Conservation (phyloP, 1,140 invertebrate genomes). For the Drosophila mojavensis region DNA sequence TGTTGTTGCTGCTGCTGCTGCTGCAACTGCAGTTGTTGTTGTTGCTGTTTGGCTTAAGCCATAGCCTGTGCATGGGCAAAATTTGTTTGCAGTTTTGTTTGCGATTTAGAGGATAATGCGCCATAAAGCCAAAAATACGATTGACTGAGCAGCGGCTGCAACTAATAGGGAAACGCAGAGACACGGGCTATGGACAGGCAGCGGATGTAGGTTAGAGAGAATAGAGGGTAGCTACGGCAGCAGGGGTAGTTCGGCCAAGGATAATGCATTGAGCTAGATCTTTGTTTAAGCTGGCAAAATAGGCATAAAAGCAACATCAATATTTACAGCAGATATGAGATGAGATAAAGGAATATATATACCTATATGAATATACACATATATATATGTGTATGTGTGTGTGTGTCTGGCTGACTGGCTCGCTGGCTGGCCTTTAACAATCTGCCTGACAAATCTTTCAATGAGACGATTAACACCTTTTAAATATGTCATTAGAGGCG, state of each 20-base stretch:
- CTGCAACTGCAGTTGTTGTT: conserved; percentile 21
- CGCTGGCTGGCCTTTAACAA: conserved; percentile 50
- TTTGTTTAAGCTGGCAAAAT: conserved; percentile 72
- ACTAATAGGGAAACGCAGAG: conserved; percentile 49
- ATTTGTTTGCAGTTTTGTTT: conserved; percentile 81
- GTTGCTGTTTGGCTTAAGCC: conserved; percentile 29
- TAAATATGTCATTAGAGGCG: conserved; percentile 82
- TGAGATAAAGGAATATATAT: background rate
- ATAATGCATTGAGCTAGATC: conserved; percentile 67
- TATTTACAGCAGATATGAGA: conserved; percentile 61
- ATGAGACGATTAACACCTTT: conserved; percentile 79
- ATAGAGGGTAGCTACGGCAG: background rate
- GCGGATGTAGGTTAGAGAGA: background rate
- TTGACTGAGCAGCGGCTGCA: conserved; percentile 69
- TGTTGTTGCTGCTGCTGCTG: conserved; percentile 9
- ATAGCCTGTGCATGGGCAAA: conserved; percentile 42
- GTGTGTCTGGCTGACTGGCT: conserved; percentile 1
- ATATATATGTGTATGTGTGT: background rate
- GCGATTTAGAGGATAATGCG: conserved; percentile 80
- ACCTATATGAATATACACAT: background rate
- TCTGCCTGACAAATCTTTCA: conserved; percentile 65
- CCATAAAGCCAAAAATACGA: conserved; percentile 80
- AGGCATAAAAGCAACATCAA: conserved; percentile 77
- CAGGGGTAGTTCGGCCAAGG: conserved; percentile 30
- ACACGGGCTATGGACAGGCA: background rate